These are phyloP conservation scores for Lemur catta DNA, from an alignment of 2,797 vertebrate species.

Conservation along the genomic window DNA sequence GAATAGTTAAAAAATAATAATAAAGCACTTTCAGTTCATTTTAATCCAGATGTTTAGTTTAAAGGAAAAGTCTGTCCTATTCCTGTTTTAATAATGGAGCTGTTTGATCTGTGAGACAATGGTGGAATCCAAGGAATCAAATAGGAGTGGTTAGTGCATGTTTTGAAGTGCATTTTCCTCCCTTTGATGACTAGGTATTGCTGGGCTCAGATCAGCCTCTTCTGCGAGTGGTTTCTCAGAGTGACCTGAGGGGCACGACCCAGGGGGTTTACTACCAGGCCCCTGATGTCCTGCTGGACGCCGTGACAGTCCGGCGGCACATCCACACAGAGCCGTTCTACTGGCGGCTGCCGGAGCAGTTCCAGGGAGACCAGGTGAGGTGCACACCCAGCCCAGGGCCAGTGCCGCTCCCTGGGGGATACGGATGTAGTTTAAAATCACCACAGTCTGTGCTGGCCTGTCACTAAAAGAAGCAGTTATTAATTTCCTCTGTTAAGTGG, in stretches of 20 bases:
- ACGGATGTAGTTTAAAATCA: accelerated
- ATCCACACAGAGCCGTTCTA: slow-evolving; percentile 88
- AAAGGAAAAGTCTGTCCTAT: neutral
- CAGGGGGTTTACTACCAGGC: slow-evolving; percentile 89
- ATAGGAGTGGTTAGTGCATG: accelerated
- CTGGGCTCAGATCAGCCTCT: slow-evolving; percentile 78
- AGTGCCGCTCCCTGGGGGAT: accelerated
- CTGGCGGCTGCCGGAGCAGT: slow-evolving; percentile 90
- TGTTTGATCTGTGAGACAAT: neutral
- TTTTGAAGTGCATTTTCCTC: neutral
- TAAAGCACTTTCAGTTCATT: neutral
- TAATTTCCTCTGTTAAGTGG: neutral
- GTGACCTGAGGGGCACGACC: slow-evolving; percentile 86
- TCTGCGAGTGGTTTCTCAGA: slow-evolving; percentile 89
- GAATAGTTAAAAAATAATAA: neutral
- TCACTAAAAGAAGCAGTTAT: neutral
- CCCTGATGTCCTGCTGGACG: slow-evolving; percentile 88
- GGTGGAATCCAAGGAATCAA: neutral
- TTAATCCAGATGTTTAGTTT: neutral
- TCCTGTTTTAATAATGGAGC: neutral
- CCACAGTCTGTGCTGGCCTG: too few species aligned
- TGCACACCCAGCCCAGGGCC: neutral
- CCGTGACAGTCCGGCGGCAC: slow-evolving; percentile 80
- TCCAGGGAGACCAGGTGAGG: slow-evolving; percentile 91
- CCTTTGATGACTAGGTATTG: slow-evolving; percentile 82